phyloP scores from a whole-genome alignment of 2,797 vertebrate species.

The Pristis pectinata region DNA sequence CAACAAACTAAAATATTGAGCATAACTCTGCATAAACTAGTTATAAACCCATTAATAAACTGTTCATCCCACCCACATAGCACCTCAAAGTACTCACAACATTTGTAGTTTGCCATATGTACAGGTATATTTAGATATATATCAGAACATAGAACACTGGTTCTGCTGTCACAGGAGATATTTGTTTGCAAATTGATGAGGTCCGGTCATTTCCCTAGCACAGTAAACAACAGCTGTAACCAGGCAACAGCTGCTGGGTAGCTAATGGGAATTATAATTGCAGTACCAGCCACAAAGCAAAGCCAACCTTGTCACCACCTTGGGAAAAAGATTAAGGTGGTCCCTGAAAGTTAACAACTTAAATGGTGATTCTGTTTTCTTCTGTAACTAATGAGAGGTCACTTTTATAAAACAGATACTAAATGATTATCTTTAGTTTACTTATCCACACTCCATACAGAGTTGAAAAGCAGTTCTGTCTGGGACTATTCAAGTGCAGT shows the following conservation, averaged over 20 bases:
- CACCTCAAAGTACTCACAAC: not conserved
- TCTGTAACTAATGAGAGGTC: not conserved
- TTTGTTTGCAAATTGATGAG: constrained; percentile 26
- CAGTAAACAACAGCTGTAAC: constrained; percentile 57
- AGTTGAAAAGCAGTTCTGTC: not conserved
- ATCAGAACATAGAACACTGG: not conserved
- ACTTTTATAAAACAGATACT: not conserved
- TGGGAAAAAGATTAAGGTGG: not conserved
- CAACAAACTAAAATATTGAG: not conserved
- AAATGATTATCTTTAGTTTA: not conserved
- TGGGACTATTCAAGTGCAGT: no score
- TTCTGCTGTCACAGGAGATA: constrained; percentile 8
- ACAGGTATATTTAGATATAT: no score
- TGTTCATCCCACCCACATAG: not conserved
- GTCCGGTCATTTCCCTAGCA: constrained; percentile 16
- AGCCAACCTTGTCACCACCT: not conserved
- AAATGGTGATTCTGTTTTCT: not conserved
- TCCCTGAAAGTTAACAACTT: not conserved
- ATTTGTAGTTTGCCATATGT: not conserved
- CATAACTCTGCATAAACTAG: not conserved
- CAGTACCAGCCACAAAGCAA: not conserved
- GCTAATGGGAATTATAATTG: constrained; percentile 48
- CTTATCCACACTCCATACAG: not conserved
- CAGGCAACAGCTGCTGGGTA: constrained; percentile 59
- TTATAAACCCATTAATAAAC: not conserved